A percentile compares a stretch with the other conserved stretches of the same genome.
phyloP scores from a whole-genome alignment of 2,888 invertebrate genomes.

The Ochropleura leucogaster region DNA sequence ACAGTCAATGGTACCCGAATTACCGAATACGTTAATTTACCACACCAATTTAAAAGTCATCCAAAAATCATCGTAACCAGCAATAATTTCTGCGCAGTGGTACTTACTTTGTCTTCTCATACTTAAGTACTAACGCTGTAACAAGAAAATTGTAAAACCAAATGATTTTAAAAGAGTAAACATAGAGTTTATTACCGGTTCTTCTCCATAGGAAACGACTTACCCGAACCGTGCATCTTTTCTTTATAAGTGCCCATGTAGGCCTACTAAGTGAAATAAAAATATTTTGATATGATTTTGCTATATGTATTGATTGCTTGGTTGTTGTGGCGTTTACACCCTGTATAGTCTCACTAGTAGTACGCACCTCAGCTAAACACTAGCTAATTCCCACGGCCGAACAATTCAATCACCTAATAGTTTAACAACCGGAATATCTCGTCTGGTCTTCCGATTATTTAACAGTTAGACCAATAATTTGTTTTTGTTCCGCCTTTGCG shows the following conservation, averaged over 20 bases:
- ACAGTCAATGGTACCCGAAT: neutral
- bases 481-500: constrained; percentile 36
- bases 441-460: constrained; percentile 14
- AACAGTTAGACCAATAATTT: constrained; percentile 15
- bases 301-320: neutral
- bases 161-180: too few species aligned
- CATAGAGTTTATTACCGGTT: too few species aligned
- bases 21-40: neutral
- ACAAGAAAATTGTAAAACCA: too few species aligned
- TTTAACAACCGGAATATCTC: constrained; percentile 40
- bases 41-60: neutral
- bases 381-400: constrained; percentile 40
- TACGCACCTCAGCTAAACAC: neutral
- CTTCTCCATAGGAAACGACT: too few species aligned
- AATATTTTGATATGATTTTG: too few species aligned
- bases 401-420: constrained; percentile 41
- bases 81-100: neutral
- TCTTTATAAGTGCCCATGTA: too few species aligned
- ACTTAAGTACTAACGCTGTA: too few species aligned
- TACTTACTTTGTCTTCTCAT: neutral
- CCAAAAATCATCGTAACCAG: too few species aligned
- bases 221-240: too few species aligned
- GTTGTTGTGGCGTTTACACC: neutral
- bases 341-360: neutral
- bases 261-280: too few species aligned